Evolutionary conservation across 2,888 invertebrate genomes (phyloP), one percentile per base, ranked within the genome.

Genomic region (Amiota mariae): DNA sequence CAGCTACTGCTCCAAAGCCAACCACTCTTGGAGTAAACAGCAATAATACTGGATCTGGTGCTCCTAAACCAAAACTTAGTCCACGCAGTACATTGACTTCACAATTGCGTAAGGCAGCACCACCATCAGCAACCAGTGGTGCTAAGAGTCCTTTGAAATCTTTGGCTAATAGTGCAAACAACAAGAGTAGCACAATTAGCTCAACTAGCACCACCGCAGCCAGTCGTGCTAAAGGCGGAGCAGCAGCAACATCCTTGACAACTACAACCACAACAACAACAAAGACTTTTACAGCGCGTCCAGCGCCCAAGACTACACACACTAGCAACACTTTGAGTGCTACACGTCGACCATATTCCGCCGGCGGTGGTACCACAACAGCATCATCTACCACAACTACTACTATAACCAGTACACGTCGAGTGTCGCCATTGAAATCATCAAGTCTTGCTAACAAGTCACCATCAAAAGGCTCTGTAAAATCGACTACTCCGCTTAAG

Each of bases 211-310:
- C 72, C 68, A 78, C 81, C 76, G 79, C 15, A 61, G 75, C 79
- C 12, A 75, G 71, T 20, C 77, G 77, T 59, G 72, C 79, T 71
- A 80, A 78, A 74, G 70, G 61, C 61, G 75, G 51, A 48, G 12
- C 51, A 6, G 2, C 49, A 1, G 12, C 49, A 15, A 1, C 51
- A 20, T 74, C 76, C 11, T 74, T 81, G 20, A 76, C 80, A 63
- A 80, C 81, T 15, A 80, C 82, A 48, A 80, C 81, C 15, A 78
- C 78, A 71, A 79, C 83, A 73, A 79, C 73, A n/a, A 82, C 87
- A 71, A 88, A 87, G 79, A 82, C 83, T 75, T 88, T 88, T 67
- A 86, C 86, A 18, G 88, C 87, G 56, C 87, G 87, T 54, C 87
- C 88, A 70, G 88, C 88, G 64, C 88, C 88, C 12, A 88, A 87